Evolutionary conservation across 2,888 invertebrate species (phyloP), one percentile per base, ranked within the genome.

Genomic region (Megalurothrips usitatus): DNA sequence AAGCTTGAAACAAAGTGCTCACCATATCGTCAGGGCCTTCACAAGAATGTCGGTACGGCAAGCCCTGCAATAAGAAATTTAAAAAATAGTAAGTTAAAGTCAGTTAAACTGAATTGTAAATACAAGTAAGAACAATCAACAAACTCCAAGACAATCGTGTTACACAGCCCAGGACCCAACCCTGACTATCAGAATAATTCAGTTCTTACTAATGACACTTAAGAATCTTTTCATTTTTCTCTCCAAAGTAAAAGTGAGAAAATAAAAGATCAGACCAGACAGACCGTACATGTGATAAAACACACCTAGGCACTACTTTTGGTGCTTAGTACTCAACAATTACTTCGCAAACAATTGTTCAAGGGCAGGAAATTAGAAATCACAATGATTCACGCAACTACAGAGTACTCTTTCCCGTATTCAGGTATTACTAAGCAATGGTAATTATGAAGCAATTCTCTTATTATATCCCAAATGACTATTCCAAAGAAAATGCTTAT

Each of bases 21-120:
- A 97, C 98, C 98, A 98, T 98, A 88, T 98, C 98, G 88, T 98
- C 98, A 84, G 98, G 97, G 84, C 98, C 98, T 91, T 98, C 98
- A 89, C 97, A 97, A 83, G 96, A 96, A 90, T 98, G 98, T 89
- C 96, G 92, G 89, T 97, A 98, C 86, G 95, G 95, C 89, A 96
- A 92, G 86, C 95, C 96, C 92, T 90, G 86, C 81, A 87, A 87
- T 82, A 83, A 83, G 84, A 84, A 84, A 84, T 58, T 58, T 19
- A 14, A 17, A 58, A 14, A 17, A 58, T 6, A 52, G 52, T 17
- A 52, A 52, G 11, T 52, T 49, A 81, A 17, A 48, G 26, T 79
- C 28, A 28, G n/a, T 78, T 17, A 17, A 80, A 83, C 34, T 52
- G 52, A 49, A 79, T 52, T 34, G 43, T 52, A 80, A 14, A 79